Conservation (phyloP, 2,113 vertebrate genomes). For the Pao palembangensis region DNA sequence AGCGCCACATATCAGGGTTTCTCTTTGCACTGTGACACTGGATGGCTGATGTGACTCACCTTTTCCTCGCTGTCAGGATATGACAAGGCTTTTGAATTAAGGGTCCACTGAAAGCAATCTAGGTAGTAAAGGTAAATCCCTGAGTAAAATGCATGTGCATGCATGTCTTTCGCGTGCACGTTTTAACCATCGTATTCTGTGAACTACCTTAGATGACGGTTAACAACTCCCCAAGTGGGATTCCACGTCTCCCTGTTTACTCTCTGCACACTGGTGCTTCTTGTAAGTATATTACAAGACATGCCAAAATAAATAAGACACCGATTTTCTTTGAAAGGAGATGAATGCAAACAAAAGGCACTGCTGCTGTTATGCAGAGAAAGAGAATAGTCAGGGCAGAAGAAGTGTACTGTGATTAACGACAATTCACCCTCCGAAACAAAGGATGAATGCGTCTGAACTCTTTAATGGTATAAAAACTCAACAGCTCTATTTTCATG, state of each 20-base stretch:
- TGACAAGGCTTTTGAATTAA: constrained; percentile 18
- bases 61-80: constrained; percentile 16
- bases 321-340: constrained; percentile 43
- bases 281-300: constrained; percentile 4
- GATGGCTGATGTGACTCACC: constrained; percentile 36
- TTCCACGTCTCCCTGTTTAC: no score
- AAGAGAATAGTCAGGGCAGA: no score
- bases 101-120: not conserved
- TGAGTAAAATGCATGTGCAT: no score
- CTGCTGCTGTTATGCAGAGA: no score
- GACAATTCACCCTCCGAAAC: no score
- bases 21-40: constrained; percentile 34
- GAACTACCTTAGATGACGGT: no score
- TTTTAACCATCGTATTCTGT: no score
- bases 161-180: no score
- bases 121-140: not conserved
- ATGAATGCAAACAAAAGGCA: constrained; percentile 46
- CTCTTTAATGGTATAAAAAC: constrained; percentile 51
- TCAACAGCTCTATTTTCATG: constrained; percentile 34
- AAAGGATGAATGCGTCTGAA: constrained; percentile 28
- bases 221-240: no score
- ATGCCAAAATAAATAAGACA: constrained; percentile 32
- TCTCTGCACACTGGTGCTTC: not conserved
- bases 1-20: constrained; percentile 43
- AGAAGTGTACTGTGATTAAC: no score